Percentiles rank a stretch among this genome's conserved stretches.
phyloP scores from a whole-genome alignment of 2,888 invertebrate species.

The Philaethria dido region DNA sequence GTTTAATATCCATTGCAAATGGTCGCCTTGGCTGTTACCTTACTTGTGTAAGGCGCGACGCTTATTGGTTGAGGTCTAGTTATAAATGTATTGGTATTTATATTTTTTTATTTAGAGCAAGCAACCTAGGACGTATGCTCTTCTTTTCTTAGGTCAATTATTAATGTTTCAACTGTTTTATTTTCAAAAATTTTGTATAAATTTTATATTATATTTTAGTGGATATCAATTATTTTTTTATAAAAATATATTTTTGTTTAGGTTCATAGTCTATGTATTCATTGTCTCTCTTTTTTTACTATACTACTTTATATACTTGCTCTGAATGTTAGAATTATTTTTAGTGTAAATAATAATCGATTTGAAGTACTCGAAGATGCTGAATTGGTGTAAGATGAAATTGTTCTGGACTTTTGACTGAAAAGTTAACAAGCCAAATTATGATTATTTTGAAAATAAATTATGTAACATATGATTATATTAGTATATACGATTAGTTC shows the following conservation, averaged over 20 bases:
- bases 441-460: slow-evolving; percentile 18
- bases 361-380: slow-evolving; percentile 5
- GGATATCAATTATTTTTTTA: slow-evolving; percentile 18
- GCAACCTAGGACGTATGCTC: not conserved
- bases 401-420: slow-evolving; percentile 5
- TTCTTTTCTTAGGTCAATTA: slow-evolving; percentile 7
- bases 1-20: slow-evolving; percentile 12
- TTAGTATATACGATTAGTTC: slow-evolving; percentile 10
- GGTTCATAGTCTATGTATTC: not conserved
- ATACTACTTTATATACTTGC: not conserved
- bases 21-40: slow-evolving; percentile 29
- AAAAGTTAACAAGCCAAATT: not conserved
- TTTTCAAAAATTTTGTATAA: slow-evolving; percentile 5
- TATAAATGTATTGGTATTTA: slow-evolving; percentile 7
- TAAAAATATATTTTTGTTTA: slow-evolving; percentile 6
- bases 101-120: slow-evolving; percentile 15
- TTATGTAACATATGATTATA: slow-evolving; percentile 1
- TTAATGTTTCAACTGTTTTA: not conserved
- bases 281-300: slow-evolving; percentile 21
- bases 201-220: slow-evolving; percentile 7
- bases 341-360: slow-evolving; percentile 7
- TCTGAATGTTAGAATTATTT: slow-evolving; percentile 5
- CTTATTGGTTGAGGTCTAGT: slow-evolving; percentile 16
- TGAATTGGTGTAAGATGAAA: slow-evolving; percentile 5
- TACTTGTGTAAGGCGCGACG: not conserved